Conservation (phyloP, 2,797 vertebrate genomes). For the Arctocebus calabarensis region DNA sequence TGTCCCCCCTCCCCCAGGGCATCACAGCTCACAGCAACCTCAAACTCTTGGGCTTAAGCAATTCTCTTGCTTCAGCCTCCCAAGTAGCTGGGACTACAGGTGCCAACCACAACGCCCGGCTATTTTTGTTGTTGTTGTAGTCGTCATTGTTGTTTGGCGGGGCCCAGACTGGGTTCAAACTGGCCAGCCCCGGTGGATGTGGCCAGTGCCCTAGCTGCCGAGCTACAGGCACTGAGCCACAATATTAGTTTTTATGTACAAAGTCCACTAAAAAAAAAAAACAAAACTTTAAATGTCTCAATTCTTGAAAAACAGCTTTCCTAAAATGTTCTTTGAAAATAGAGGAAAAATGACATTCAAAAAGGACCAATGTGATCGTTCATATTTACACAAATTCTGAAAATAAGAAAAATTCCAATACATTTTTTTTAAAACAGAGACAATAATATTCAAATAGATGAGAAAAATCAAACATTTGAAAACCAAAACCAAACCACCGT, state of each 20-base stretch:
- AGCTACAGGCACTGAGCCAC: background rate
- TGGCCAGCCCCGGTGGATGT: too few relatives aligned
- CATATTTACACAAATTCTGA: constrained; percentile 68
- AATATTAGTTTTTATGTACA: background rate
- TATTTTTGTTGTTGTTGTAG: too few relatives aligned
- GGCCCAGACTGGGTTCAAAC: too few relatives aligned
- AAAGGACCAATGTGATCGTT: constrained; percentile 78
- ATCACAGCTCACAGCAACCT: too few relatives aligned
- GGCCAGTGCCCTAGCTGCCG: too few relatives aligned
- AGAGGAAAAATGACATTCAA: constrained; percentile 33
- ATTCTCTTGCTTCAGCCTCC: too few relatives aligned
- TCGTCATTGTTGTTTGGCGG: too few relatives aligned
- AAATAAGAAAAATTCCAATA: constrained; percentile 77
- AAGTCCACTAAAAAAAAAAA: background rate
- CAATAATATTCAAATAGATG: constrained; percentile 73
- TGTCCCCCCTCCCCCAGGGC: too few relatives aligned
- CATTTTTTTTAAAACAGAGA: constrained; percentile 76
- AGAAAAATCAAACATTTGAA: constrained; percentile 70
- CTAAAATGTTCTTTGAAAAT: constrained; percentile 61
- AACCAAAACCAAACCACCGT: constrained; percentile 24
- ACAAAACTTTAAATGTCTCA: background rate
- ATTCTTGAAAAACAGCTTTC: background rate
- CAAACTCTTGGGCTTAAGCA: too few relatives aligned
- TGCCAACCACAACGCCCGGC: too few relatives aligned
- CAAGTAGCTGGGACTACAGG: too few relatives aligned